phyloP scores from a whole-genome alignment of 1,140 invertebrate genomes.

The Vollenhovia emeryi region DNA sequence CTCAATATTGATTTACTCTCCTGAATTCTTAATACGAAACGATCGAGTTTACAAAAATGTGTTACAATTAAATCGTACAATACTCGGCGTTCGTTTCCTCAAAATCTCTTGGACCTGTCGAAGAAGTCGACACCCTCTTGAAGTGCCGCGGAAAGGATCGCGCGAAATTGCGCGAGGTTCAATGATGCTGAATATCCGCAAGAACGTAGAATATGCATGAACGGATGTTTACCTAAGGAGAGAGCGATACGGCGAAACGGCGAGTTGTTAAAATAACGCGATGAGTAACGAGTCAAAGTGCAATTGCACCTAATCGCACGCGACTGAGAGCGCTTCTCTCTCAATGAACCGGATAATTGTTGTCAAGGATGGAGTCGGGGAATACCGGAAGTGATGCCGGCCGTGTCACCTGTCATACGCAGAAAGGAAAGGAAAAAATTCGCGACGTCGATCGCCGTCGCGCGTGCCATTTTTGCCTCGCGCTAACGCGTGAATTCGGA shows the following conservation, averaged over 20 bases:
- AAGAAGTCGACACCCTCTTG: not conserved
- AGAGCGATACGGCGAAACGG: not conserved
- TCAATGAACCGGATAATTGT: slow-evolving; percentile 66
- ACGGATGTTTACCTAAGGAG: slow-evolving; percentile 17
- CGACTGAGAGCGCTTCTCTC: slow-evolving; percentile 55
- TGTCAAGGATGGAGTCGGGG: slow-evolving; percentile 65
- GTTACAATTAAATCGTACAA: not conserved
- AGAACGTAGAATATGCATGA: not conserved
- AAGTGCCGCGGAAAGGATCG: not conserved
- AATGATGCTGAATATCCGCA: not conserved
- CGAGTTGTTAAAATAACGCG: slow-evolving; percentile 28
- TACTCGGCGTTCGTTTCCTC: not conserved
- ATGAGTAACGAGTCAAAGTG: slow-evolving; percentile 49
- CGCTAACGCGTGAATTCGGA: not conserved
- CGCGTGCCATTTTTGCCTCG: not conserved
- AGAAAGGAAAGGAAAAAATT: not conserved
- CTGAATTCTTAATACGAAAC: not conserved
- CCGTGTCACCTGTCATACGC: slow-evolving; percentile 50
- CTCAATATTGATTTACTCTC: not conserved
- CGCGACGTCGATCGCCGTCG: not conserved
- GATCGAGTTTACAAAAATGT: not conserved
- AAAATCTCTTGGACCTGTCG: not conserved
- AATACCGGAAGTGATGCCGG: slow-evolving; percentile 63
- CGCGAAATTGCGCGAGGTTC: not conserved
- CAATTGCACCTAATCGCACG: slow-evolving; percentile 39